A percentile compares a stretch with the other conserved stretches of the same genome.
These are phyloP conservation scores for Mormyrus iriodes DNA, from an alignment of 2,113 vertebrate species.

Conservation along the genomic window DNA sequence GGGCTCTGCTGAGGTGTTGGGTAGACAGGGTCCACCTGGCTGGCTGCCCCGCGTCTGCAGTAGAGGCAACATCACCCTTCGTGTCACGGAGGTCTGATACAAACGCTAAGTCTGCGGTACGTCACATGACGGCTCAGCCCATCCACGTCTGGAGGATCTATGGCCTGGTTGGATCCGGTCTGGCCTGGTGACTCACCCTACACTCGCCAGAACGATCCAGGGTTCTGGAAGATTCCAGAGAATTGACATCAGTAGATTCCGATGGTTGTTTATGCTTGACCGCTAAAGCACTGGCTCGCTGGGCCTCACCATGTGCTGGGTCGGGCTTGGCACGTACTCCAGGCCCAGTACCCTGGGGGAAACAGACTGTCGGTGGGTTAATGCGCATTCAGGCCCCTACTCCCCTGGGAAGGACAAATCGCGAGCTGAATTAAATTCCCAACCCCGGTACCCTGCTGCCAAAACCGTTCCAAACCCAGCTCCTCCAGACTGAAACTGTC, in stretches of 20 bases:
- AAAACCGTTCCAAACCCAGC: background rate
- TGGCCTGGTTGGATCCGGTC: background rate
- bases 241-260: background rate
- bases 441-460: background rate
- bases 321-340: background rate
- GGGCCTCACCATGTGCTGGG: background rate
- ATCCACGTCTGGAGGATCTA: background rate
- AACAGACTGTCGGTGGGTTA: background rate
- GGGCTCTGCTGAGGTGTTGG: constrained; percentile 26
- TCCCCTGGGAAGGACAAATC: background rate
- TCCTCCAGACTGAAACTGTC: background rate
- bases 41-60: background rate
- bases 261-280: background rate
- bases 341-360: background rate
- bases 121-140: background rate
- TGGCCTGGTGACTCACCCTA: background rate
- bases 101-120: background rate
- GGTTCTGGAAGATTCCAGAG: background rate
- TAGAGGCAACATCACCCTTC: background rate
- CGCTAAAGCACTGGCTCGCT: background rate
- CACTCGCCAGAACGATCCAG: background rate
- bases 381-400: background rate
- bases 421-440: background rate
- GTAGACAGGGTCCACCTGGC: constrained; percentile 40
- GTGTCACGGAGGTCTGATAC: constrained; percentile 20